phyloP scores from a whole-genome alignment of 2,113 vertebrate genomes.

The Oophaga pumilio region DNA sequence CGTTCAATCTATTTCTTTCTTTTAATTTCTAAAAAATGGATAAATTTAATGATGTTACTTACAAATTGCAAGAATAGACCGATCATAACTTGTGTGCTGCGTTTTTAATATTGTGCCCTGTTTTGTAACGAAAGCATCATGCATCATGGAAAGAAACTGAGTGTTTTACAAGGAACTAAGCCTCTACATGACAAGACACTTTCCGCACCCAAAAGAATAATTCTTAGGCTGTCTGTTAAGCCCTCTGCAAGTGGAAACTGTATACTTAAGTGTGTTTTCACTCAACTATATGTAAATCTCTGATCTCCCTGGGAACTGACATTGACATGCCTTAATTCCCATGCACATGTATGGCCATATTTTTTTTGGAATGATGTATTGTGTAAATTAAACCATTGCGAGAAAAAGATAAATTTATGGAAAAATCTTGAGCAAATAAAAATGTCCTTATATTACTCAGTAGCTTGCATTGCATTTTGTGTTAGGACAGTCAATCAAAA shows the following conservation, averaged over 20 bases:
- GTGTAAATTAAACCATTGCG: conserved; percentile 24
- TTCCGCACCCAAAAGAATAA: conserved; percentile 41
- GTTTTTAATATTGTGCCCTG: not conserved
- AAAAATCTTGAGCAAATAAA: not conserved
- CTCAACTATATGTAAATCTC: conserved; percentile 46
- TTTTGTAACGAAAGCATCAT: not conserved
- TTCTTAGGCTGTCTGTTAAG: conserved; percentile 15
- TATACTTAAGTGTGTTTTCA: conserved; percentile 36
- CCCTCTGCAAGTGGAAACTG: conserved; percentile 33
- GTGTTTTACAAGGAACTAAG: conserved; percentile 55
- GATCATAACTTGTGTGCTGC: not conserved
- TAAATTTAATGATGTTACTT: not conserved
- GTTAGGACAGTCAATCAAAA: no score
- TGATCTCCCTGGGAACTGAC: conserved; percentile 33
- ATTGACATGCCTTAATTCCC: conserved; percentile 11
- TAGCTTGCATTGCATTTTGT: not conserved
- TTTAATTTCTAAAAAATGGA: not conserved
- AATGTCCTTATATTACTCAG: not conserved
- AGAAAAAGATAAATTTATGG: no score
- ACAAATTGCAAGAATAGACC: not conserved
- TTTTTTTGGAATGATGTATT: not conserved
- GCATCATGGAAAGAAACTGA: conserved; percentile 49
- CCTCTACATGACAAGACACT: conserved; percentile 48
- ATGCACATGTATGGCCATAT: not conserved
- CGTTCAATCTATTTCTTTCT: not conserved